Evolutionary conservation across 2,888 invertebrate species (phyloP).

Genomic region (Sarcophaga variegata): DNA sequence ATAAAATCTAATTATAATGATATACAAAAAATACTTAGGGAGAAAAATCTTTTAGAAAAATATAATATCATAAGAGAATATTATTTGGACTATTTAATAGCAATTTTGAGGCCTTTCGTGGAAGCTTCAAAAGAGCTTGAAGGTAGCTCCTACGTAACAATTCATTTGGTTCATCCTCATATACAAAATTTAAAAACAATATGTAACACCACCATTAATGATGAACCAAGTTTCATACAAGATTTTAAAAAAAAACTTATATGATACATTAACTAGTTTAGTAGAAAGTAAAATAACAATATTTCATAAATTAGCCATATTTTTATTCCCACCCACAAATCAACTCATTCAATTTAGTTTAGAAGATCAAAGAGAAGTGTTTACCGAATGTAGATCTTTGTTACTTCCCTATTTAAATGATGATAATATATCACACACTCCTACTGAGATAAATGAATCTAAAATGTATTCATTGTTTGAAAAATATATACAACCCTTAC

Average conservation of each 20-base stretch:
- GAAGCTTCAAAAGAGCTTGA: constrained; percentile 53
- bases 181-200: constrained; percentile 49
- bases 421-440: constrained; percentile 5
- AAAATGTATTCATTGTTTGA: constrained; percentile 44
- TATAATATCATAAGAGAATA: constrained; percentile 52
- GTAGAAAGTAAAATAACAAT: constrained; percentile 49
- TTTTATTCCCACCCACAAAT: constrained; percentile 41
- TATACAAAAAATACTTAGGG: constrained; percentile 46
- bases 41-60: constrained; percentile 52
- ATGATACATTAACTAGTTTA: constrained; percentile 44
- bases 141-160: constrained; percentile 34
- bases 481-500: constrained; percentile 36
- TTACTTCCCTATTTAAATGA: constrained; percentile 29
- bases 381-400: constrained; percentile 20
- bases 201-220: constrained; percentile 38
- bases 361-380: constrained; percentile 26
- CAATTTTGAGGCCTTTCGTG: constrained; percentile 53
- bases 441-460: constrained; percentile 23
- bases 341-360: constrained; percentile 25
- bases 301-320: constrained; percentile 35
- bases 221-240: constrained; percentile 49
- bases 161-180: constrained; percentile 56
- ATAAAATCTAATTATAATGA: not conserved
- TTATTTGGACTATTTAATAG: constrained; percentile 49
- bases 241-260: constrained; percentile 51